Base-by-base conservation (phyloP, 2,113 vertebrate species). In the Tragelaphus buxtoni region DNA sequence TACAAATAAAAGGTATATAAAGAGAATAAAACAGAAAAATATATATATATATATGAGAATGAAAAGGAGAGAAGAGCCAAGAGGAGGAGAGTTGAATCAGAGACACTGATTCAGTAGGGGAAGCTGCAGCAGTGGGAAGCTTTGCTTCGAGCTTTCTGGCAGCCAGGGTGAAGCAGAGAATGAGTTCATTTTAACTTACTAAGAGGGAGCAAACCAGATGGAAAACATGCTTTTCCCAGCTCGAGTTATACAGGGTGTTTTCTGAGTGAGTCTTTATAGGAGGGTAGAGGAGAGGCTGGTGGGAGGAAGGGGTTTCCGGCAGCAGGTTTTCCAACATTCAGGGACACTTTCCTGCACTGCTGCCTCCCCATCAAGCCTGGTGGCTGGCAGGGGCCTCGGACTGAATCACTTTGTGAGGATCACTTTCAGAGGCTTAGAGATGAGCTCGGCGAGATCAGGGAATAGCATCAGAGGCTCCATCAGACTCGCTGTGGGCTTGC, bases 121-220 rank as follows among this genome's bases (percentile, higher is more conserved):
- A 39, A 74, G 18, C 79, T 35, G 3, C 32, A 53, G 24, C 24
- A 7, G 28, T 39, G 42, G n/a, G 58, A 24, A 65, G 7, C 18
- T 96, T 56, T 32, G 35, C 69, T 72, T 51, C 8, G 45, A 81
- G 77, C 91, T 69, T 90, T 88, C 96, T 88, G 47, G 58, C 20
- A 53, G 26, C 53, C 60, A 45, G 42, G 49, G 45, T 9, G 42
- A 85, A 77, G 32, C 65, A 69, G 14, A 26, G 94, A 92, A 47
- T 17, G 9, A 76, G 51, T 9, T 89, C 24, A n/a, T 76, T 74
- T 58, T 74, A 53, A 58, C 53, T 80, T 53, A 16, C 32, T 84
- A 16, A 58, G 55, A 69, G 14, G 55, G 92, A 85, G 39, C 22
- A 74, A 45, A 65, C 4, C 9, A 82, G 26, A 18, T 39, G 42